Percentiles rank a stretch among this genome's conserved stretches.
Evolutionary conservation across 2,888 invertebrate species (phyloP).

Genomic region (Ormyrus pomaceus): DNA sequence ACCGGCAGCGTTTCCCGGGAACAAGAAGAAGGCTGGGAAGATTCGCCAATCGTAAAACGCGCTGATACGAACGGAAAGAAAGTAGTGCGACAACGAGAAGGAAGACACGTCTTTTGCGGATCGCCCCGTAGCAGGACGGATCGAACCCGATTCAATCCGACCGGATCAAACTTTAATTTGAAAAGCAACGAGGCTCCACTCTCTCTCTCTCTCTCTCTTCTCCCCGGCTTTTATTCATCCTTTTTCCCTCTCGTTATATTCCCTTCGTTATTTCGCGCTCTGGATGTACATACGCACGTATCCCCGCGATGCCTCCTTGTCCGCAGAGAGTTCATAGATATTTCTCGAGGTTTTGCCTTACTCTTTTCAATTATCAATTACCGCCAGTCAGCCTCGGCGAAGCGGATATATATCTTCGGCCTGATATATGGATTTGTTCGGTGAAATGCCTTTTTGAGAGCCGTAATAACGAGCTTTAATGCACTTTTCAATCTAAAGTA

Average conservation of each 20-base stretch:
- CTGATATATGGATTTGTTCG: too few relatives aligned
- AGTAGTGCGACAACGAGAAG: neutral
- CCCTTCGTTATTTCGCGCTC: slow-evolving; percentile 19
- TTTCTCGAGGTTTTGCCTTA: too few relatives aligned
- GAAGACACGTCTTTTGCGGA: slow-evolving; percentile 27
- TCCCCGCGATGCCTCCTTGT: neutral
- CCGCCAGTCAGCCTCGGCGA: neutral
- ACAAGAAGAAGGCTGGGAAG: too few relatives aligned
- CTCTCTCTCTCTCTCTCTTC: neutral
- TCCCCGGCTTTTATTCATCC: slow-evolving; percentile 1
- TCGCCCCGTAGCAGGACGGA: neutral
- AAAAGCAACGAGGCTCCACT: slow-evolving; percentile 32
- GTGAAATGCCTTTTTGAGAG: too few relatives aligned
- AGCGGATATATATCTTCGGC: too few relatives aligned
- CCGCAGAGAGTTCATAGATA: too few relatives aligned
- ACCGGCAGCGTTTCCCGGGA: too few relatives aligned
- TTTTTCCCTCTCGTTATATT: slow-evolving; percentile 35
- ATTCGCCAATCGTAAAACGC: too few relatives aligned
- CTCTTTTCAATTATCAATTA: neutral
- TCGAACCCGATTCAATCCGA: slow-evolving; percentile 37
- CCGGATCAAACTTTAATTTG: slow-evolving; percentile 52
- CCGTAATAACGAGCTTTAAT: too few relatives aligned
- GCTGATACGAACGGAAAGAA: too few relatives aligned
- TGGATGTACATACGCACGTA: neutral
- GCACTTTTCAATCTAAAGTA: too few relatives aligned